Base-by-base conservation (phyloP, 2,113 vertebrate species). In the Otolemur garnettii region DNA sequence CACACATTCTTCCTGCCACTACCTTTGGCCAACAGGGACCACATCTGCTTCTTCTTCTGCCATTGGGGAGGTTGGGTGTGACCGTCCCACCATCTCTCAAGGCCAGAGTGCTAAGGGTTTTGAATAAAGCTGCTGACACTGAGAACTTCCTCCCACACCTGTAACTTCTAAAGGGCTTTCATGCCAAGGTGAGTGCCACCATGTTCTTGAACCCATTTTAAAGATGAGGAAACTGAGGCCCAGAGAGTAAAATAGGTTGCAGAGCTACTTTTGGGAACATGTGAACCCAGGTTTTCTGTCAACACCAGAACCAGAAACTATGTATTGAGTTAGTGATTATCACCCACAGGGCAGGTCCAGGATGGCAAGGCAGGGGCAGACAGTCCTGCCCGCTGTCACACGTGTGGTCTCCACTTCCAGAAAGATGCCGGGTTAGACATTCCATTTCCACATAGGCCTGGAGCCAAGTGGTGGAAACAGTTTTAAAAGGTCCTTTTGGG, bases 391-490 rank as follows among this genome's bases (percentile, higher is more conserved):
- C 17, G 42, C 28, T 28, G 18, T 2, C 13, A 12, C 30, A 7
- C 14, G 2, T 50, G 64, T 13, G 14, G 1, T 5, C 26, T 14
- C 55, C 53, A 8, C 17, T 33, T 21, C 53, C 7, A 7, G n/a
- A 15, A 50, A 18, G 42, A 57, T 8, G 1, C 2, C 0, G 0
- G 0, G 17, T 5, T 50, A 18, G 19, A 26, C 5, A 8, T 22
- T 55, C 57, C 12, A 45, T 28, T 22, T 45, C 50, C 55, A 64
- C 11, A 0, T 2, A 19, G 57, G 22, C 13, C 80, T 55, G 7
- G 13, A 74, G 66, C 33, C 59, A 75, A 24, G 17, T 21, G 60
- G 24, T 55, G 7, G 45, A 75, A 90, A 66, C 24, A 13, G 66
- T 50, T 13, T 22, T 4, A 26, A 35, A 28, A 74, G 2, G 15